Conservation (phyloP, 35 echinoderm and acorn worm genomes). For the Heliocidaris erythrogramma region DNA sequence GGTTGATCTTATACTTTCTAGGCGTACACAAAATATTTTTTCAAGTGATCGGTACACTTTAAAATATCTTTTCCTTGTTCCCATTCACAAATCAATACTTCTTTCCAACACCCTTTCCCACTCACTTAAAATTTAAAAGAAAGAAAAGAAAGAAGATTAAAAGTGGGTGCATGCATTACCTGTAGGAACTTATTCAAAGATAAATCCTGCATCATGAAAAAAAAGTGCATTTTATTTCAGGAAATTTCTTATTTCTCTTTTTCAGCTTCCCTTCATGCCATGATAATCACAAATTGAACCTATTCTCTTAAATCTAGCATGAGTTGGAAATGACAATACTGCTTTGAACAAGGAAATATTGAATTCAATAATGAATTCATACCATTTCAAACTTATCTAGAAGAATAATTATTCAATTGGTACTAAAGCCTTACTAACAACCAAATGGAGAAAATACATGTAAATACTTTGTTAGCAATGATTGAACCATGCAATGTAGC, state of each 20-base stretch:
- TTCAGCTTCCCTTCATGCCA: too few species aligned
- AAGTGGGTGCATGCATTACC: background rate
- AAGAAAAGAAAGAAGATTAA: background rate
- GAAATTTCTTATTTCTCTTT: background rate
- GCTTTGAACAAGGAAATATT: background rate
- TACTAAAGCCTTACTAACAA: background rate
- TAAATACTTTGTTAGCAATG: background rate
- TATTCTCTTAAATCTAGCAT: background rate
- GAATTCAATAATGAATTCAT: background rate
- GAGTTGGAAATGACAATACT: background rate
- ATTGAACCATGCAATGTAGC: background rate
- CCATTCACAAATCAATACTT: too few species aligned
- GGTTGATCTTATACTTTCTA: too few species aligned
- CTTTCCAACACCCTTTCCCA: too few species aligned
- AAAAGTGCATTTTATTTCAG: background rate
- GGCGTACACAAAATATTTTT: too few species aligned
- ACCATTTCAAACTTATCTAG: background rate
- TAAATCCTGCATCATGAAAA: background rate
- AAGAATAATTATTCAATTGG: background rate
- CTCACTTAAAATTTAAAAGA: too few species aligned
- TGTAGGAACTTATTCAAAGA: background rate
- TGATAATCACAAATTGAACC: too few species aligned
- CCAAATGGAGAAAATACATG: background rate
- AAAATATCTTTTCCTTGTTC: too few species aligned
- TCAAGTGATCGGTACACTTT: too few species aligned